A percentile compares a stretch with the other conserved stretches of the same genome.
phyloP scores from a whole-genome alignment of 1,140 invertebrate species.

The Sipha flava region DNA sequence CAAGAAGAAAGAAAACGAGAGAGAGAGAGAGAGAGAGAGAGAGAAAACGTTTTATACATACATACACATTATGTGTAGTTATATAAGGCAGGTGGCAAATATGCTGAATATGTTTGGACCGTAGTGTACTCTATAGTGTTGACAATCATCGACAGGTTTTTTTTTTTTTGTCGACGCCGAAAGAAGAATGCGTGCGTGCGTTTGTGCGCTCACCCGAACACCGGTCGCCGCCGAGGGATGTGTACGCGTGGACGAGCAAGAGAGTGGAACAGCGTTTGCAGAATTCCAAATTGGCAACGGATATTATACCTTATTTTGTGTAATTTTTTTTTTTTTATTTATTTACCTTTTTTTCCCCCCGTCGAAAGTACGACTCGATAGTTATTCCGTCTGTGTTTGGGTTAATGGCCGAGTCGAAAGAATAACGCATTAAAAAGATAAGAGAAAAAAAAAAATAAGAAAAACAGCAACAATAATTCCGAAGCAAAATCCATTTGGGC shows the following conservation, averaged over 20 bases:
- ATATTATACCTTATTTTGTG: not conserved
- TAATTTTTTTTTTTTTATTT: not conserved
- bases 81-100: constrained; percentile 26
- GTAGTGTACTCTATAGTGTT: not conserved
- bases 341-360: not conserved
- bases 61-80: not conserved
- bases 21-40: not conserved
- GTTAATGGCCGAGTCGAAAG: not conserved
- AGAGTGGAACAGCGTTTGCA: not conserved
- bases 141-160: constrained; percentile 30
- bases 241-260: not conserved
- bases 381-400: not conserved
- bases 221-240: not conserved
- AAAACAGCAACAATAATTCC: not conserved
- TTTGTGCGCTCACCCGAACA: constrained; percentile 11
- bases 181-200: constrained; percentile 1
- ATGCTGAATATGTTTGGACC: constrained; percentile 26
- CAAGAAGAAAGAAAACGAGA: not conserved
- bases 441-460: not conserved
- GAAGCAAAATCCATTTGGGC: not conserved
- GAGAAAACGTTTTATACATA: not conserved
- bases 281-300: not conserved
- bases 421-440: too few species aligned
- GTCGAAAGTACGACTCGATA: not conserved
- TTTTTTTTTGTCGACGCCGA: constrained; percentile 19